Base-by-base conservation (phyloP, 2,797 vertebrate species). In the Hoplostethus atlanticus region DNA sequence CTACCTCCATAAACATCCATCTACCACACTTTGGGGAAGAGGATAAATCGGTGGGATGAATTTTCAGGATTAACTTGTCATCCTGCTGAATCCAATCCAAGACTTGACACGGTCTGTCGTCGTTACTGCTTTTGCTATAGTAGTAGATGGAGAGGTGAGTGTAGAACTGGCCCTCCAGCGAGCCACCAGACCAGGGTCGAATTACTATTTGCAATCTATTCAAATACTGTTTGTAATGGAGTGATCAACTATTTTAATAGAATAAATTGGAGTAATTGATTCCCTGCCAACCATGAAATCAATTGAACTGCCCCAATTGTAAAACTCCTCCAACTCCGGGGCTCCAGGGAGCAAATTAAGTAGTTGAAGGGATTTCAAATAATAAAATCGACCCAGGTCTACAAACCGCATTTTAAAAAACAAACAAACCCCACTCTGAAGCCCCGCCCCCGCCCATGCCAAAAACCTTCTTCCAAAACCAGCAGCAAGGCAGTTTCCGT, bases 171-270 rank as follows among this genome's bases (percentile, higher is more conserved):
- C 4, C 16, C 17, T 73, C 16, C 59, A 6, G 34, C 9, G 21
- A 84, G 51, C 44, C 57, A 54, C 38, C 58, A 76, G 63, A 79
- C 61, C 66, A 61, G 69, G 60, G 81, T 76, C 4, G 5, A 53
- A 88, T 54, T 12, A 80, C 83, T 76, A 79, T 58, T 83, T 75
- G 55, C 17, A 77, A 77, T 62, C 21, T 9, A n/a, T 25, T 57
- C 30, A 57, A 64, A 70, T 5, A 5, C 3, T 1, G 3, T 42
- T 36, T 51, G 53, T 3, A 0, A 60, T 50, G 16, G 16, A 50
- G 21, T 21, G 21, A 21, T 21, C 2, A 50, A 50, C 0, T 50
- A 50, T 50, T 21, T 21, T 21, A n/a, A 50, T 25, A 17, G 6
- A 52, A 13, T 25, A 11, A 53, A 53, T 48, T 53, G 12, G 1